Conservation (phyloP, 2,113 vertebrate species). For the Electrona antarctica region DNA sequence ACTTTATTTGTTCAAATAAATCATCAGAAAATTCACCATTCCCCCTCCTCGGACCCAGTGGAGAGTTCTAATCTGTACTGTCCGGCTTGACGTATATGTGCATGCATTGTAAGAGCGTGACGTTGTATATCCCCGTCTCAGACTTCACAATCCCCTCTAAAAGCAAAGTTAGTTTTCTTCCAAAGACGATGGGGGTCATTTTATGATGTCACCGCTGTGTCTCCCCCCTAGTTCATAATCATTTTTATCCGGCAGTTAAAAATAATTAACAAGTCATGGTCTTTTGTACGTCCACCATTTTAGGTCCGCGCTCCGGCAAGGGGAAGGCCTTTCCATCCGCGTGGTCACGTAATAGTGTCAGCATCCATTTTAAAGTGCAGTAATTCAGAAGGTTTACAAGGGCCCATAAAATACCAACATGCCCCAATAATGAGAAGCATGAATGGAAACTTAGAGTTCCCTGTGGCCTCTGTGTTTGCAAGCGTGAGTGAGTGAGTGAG, state of each 20-base stretch:
- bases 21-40: neutral
- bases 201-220: constrained; percentile 67
- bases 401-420: constrained; percentile 81
- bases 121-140: constrained; percentile 9
- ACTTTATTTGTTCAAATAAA: constrained; percentile 19
- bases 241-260: constrained; percentile 82
- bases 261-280: constrained; percentile 83
- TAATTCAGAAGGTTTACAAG: constrained; percentile 83
- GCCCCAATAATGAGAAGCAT: constrained; percentile 76
- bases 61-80: neutral
- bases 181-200: constrained; percentile 46
- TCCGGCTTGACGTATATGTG: constrained; percentile 5
- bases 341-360: constrained; percentile 79
- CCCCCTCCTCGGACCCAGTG: neutral
- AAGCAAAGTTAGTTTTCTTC: constrained; percentile 38
- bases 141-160: constrained; percentile 23
- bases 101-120: constrained; percentile 3
- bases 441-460: constrained; percentile 78
- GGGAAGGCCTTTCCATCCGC: constrained; percentile 76
- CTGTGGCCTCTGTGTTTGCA: constrained; percentile 55
- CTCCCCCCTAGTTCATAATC: constrained; percentile 78
- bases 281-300: constrained; percentile 78
- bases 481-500: neutral
- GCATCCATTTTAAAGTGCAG: constrained; percentile 82
- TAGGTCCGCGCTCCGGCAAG: constrained; percentile 69